A percentile compares a stretch with the other conserved stretches of the same genome.
These are phyloP conservation scores for Bombus balteatus DNA, from an alignment of 1,140 invertebrate genomes.

Conservation along the genomic window DNA sequence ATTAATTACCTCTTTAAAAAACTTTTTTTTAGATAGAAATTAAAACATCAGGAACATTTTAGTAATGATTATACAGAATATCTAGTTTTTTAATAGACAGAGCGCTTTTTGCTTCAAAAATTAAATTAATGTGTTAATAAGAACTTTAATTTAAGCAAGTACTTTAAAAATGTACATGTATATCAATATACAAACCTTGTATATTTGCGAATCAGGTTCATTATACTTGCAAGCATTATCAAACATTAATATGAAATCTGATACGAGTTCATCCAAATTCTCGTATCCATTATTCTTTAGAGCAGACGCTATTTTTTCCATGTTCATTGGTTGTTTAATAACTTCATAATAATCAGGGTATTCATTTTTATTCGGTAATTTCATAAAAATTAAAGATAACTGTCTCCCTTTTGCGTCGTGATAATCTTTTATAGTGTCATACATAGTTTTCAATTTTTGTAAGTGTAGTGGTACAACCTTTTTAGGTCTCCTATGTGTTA, in stretches of 20 bases:
- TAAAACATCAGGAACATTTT: background rate
- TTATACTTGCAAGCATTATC: slow-evolving; percentile 99
- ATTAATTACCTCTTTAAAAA: background rate
- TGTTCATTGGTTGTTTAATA: slow-evolving; percentile 98
- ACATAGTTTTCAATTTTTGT: slow-evolving; percentile 93
- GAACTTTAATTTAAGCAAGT: slow-evolving; percentile 10
- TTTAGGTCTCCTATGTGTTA: slow-evolving; percentile 78
- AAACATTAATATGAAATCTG: slow-evolving; percentile 98
- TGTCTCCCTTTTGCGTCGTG: slow-evolving; percentile 93
- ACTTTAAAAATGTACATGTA: slow-evolving; percentile 26
- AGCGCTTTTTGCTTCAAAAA: slow-evolving; percentile 7
- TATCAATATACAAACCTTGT: slow-evolving; percentile 87
- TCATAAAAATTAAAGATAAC: slow-evolving; percentile 96
- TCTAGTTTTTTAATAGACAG: background rate
- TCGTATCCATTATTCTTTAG: slow-evolving; percentile 91
- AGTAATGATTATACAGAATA: background rate
- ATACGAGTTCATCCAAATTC: slow-evolving; percentile 93
- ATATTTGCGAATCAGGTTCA: slow-evolving; percentile 99
- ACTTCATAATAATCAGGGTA: slow-evolving; percentile 99
- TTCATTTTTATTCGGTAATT: slow-evolving; percentile 95
- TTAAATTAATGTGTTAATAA: background rate
- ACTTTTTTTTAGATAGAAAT: background rate
- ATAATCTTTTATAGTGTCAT: slow-evolving; percentile 94
- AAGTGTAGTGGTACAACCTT: slow-evolving; percentile 85
- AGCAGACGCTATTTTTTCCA: slow-evolving; percentile 96